Evolutionary conservation across 2,113 vertebrate genomes (phyloP).

Genomic region (Cottus gobio): DNA sequence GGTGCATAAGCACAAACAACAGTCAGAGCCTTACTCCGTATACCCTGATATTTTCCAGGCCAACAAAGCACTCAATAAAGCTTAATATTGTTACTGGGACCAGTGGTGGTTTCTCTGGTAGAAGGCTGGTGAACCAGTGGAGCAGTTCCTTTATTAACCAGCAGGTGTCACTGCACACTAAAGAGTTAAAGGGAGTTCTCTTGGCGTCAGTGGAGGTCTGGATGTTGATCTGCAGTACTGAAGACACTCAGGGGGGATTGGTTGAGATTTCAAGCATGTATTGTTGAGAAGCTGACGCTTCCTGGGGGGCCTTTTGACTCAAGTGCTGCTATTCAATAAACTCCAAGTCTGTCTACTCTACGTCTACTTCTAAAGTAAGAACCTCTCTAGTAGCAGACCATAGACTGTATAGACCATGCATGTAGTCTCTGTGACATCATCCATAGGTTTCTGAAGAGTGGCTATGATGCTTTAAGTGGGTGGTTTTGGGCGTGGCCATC

Average conservation of each 20-base stretch:
- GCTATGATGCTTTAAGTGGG: too few species aligned
- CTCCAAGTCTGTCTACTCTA: too few species aligned
- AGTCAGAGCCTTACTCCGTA: too few species aligned
- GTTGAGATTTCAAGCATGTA: background rate
- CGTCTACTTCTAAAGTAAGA: background rate
- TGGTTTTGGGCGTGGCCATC: too few species aligned
- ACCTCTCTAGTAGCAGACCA: background rate
- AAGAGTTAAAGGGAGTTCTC: background rate
- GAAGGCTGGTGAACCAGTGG: background rate
- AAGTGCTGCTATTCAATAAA: background rate
- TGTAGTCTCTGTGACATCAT: too few species aligned
- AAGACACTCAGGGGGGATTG: background rate
- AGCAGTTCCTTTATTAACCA: constrained; percentile 24
- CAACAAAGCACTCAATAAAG: background rate
- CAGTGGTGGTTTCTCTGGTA: background rate
- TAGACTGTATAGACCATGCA: too few species aligned
- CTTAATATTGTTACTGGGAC: background rate
- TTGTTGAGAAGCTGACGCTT: background rate
- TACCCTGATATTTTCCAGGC: too few species aligned
- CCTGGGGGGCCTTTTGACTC: background rate
- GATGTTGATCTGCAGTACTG: background rate
- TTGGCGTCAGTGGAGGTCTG: background rate
- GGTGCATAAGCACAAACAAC: too few species aligned
- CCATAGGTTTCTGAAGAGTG: too few species aligned
- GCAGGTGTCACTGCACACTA: constrained; percentile 58